Conservation (phyloP, 2,113 vertebrate species). For the Dipodomys ordii region DNA sequence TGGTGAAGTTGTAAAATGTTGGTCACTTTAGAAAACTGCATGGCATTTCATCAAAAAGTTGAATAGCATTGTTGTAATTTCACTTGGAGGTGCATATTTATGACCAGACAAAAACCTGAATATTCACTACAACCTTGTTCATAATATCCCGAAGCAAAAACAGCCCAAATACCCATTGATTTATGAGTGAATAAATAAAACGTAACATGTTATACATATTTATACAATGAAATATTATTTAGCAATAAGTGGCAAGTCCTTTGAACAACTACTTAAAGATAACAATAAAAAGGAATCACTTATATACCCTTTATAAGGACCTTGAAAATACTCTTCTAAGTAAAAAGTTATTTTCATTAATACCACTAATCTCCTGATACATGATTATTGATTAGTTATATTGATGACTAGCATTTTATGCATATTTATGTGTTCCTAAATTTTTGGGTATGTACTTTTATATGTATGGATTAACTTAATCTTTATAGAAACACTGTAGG, state of each 20-base stretch:
- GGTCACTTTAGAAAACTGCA: background rate
- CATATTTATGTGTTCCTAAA: background rate
- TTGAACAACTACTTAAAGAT: too few relatives aligned
- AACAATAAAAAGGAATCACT: too few relatives aligned
- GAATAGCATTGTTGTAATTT: background rate
- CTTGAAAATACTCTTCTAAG: background rate
- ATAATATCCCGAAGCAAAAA: slow-evolving; percentile 19
- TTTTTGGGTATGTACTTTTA: slow-evolving; percentile 16
- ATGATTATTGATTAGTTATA: background rate
- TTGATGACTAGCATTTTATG: background rate
- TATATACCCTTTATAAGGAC: background rate
- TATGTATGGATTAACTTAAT: slow-evolving; percentile 30
- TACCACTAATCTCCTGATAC: too few relatives aligned
- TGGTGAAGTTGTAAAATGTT: background rate
- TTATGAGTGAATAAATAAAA: background rate
- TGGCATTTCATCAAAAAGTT: slow-evolving; percentile 31
- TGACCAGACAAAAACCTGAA: background rate
- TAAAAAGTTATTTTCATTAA: slow-evolving; percentile 47
- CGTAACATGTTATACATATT: too few relatives aligned
- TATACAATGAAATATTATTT: background rate
- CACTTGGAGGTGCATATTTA: slow-evolving; percentile 4
- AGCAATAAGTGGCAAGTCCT: background rate
- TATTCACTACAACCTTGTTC: background rate
- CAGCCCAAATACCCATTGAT: background rate
- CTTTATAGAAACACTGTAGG: background rate